Percentiles rank a stretch among this genome's conserved stretches.
Evolutionary conservation across 2,113 vertebrate genomes (phyloP).

Genomic region (Theropithecus gelada): DNA sequence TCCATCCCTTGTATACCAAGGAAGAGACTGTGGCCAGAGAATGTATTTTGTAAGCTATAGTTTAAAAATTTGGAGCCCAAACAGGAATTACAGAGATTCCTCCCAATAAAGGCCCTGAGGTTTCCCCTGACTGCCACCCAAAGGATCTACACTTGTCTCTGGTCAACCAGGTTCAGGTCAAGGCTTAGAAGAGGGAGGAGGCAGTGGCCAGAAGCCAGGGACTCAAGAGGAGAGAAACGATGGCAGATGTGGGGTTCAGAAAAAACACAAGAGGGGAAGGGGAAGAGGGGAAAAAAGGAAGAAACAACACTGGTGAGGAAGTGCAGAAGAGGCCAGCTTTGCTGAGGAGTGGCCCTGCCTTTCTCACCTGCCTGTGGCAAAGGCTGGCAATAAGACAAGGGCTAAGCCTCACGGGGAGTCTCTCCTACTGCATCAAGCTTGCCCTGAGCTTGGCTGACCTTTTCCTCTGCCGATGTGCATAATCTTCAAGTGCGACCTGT

Average conservation of each 20-base stretch:
- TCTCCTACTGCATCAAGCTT: too few species aligned
- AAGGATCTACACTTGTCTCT: neutral
- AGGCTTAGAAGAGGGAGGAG: neutral
- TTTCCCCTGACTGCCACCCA: neutral
- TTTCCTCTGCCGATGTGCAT: neutral
- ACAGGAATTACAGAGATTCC: neutral
- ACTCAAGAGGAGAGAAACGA: neutral
- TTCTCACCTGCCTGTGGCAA: neutral
- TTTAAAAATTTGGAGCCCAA: slow-evolving; percentile 31
- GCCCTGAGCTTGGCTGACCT: fast-evolving
- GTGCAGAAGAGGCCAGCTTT: neutral
- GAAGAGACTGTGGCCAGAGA: neutral
- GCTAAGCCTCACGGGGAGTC: fast-evolving
- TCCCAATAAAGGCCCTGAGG: neutral
- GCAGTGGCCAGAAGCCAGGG: neutral
- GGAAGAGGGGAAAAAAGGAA: neutral
- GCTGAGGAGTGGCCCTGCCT: neutral
- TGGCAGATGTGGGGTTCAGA: neutral
- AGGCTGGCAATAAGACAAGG: neutral
- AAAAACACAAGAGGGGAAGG: neutral
- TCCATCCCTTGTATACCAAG: neutral
- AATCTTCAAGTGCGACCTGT: neutral
- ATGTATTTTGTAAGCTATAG: neutral
- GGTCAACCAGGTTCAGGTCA: neutral
- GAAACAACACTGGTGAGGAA: neutral